Conservation (phyloP, 2,113 vertebrate species). For the Halichoeres trimaculatus region DNA sequence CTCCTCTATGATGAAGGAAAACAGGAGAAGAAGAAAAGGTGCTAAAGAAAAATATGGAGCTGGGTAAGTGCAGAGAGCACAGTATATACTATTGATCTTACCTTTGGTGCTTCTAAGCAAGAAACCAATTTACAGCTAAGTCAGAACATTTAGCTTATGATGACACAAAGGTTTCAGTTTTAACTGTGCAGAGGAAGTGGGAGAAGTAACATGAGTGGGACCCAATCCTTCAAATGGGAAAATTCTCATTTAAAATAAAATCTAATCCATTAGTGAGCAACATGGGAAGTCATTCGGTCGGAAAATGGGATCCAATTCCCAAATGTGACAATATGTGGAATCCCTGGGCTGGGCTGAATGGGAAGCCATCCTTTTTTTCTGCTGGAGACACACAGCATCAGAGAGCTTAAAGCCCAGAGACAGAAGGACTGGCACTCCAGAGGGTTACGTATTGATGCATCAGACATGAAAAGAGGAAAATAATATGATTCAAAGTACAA, state of each 20-base stretch:
- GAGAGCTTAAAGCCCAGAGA: constrained; percentile 13
- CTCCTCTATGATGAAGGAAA: constrained; percentile 17
- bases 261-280: constrained; percentile 44
- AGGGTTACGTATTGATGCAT: constrained; percentile 10
- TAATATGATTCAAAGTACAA: constrained; percentile 9
- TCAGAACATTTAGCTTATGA: neutral
- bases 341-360: constrained; percentile 27
- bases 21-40: constrained; percentile 11
- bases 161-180: constrained; percentile 12
- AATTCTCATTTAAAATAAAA: constrained; percentile 49
- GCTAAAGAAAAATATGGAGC: neutral
- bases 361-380: neutral
- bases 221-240: constrained; percentile 29
- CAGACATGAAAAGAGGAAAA: constrained; percentile 3
- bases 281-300: constrained; percentile 48
- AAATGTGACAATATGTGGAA: constrained; percentile 45
- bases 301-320: constrained; percentile 56
- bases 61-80: neutral
- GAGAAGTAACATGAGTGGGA: constrained; percentile 6
- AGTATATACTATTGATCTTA: neutral
- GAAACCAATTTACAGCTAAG: neutral
- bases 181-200: constrained; percentile 4
- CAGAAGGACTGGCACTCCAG: constrained; percentile 4
- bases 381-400: constrained; percentile 10
- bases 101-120: constrained; percentile 3